Percentiles rank a stretch among this genome's conserved stretches.
These are phyloP conservation scores for Leptopilina syphax DNA, from an alignment of 2,888 invertebrate species.

Conservation along the genomic window DNA sequence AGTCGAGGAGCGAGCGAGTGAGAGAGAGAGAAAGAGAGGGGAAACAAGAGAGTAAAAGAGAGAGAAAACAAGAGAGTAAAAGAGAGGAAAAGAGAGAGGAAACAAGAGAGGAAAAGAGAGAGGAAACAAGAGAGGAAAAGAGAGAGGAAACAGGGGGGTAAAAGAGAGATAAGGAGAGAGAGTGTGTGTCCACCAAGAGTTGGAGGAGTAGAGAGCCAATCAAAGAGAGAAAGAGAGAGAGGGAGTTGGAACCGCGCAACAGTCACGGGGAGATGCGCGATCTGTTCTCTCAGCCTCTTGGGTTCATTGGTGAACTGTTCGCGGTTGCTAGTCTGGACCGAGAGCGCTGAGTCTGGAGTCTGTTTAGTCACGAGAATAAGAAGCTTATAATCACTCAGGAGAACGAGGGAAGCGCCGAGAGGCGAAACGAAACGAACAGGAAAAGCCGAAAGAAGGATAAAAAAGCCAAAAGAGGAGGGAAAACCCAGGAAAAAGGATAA, in stretches of 20 bases:
- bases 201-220: conserved; percentile 51
- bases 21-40: conserved; percentile 17
- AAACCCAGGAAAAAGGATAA: no score
- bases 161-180: conserved; percentile 19
- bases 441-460: no score
- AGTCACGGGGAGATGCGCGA: conserved; percentile 60
- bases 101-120: conserved; percentile 53
- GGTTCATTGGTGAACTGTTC: conserved; percentile 45
- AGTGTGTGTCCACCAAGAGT: background rate
- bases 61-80: conserved; percentile 45
- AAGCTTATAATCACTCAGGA: conserved; percentile 37
- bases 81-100: conserved; percentile 53
- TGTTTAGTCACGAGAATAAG: conserved; percentile 52
- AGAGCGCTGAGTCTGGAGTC: conserved; percentile 67
- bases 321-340: conserved; percentile 43
- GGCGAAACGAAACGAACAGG: no score
- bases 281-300: conserved; percentile 49
- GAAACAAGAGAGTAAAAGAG: conserved; percentile 54
- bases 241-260: conserved; percentile 59
- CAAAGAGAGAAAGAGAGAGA: conserved; percentile 50
- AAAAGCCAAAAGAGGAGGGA: no score
- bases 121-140: conserved; percentile 37
- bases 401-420: no score
- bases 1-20: conserved; percentile 5
- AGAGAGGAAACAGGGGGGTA: conserved; percentile 1